These are phyloP conservation scores for Peromyscus leucopus DNA, from an alignment of 2,113 vertebrate species.

Conservation along the genomic window DNA sequence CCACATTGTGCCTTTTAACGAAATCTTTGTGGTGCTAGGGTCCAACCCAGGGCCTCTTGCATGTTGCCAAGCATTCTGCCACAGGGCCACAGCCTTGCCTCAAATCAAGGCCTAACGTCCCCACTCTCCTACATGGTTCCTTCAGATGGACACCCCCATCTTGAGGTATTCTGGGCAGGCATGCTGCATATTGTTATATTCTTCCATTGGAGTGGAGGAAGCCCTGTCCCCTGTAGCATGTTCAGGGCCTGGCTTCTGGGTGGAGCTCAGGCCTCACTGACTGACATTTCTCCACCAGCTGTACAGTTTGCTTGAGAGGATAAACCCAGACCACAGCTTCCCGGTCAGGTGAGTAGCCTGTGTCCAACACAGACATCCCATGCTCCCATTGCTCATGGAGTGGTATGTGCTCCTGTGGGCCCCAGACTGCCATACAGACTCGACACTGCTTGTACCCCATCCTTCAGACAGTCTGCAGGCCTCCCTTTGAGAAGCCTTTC, in stretches of 20 bases:
- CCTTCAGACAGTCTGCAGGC: not conserved
- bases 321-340: constrained; percentile 99
- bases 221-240: not conserved
- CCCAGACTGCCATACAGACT: not conserved
- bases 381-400: not conserved
- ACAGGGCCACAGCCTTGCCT: not conserved
- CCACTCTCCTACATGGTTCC: not conserved
- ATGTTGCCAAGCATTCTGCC: not conserved
- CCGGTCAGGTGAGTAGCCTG: constrained; percentile 92
- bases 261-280: not conserved
- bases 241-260: not conserved
- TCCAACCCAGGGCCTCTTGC: not conserved
- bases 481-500: not conserved
- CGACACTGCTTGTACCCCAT: not conserved
- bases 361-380: not conserved
- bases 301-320: constrained; percentile 97
- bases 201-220: not conserved
- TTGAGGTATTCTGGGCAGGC: not conserved
- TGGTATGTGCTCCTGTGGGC: not conserved
- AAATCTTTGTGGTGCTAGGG: not conserved
- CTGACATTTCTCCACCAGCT: constrained; percentile 85
- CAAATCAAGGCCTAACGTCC: not conserved
- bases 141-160: not conserved
- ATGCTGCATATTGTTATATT: not conserved
- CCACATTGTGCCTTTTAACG: not conserved